phyloP scores from a whole-genome alignment of 2,113 vertebrate genomes.

The Leuciscus idus region DNA sequence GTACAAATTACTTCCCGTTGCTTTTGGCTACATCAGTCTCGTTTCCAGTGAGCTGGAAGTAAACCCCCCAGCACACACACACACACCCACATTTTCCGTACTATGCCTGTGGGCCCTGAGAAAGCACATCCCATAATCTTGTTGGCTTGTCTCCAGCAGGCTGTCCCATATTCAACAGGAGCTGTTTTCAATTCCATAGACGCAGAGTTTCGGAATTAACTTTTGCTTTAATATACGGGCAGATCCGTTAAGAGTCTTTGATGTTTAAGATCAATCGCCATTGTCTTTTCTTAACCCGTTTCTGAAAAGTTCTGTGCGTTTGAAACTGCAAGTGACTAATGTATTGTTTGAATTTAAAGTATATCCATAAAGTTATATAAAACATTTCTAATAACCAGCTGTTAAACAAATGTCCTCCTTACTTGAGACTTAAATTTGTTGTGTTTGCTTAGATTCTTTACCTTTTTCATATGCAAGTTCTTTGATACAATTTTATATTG shows the following conservation, averaged over 20 bases:
- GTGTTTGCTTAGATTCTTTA: not conserved
- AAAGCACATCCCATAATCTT: constrained; percentile 55
- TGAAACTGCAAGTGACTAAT: not conserved
- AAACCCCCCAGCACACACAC: not conserved
- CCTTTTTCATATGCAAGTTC: not conserved
- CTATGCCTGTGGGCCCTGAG: constrained; percentile 47
- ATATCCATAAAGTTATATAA: not conserved
- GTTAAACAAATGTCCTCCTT: not conserved
- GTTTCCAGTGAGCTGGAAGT: constrained; percentile 58
- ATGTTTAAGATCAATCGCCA: constrained; percentile 29
- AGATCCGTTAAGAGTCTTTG: constrained; percentile 12
- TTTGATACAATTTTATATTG: not conserved
- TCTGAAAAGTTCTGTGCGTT: not conserved
- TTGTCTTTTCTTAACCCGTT: not conserved
- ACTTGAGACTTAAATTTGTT: not conserved
- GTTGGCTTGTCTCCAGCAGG: constrained; percentile 48
- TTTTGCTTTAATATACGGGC: not conserved
- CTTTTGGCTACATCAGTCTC: constrained; percentile 55
- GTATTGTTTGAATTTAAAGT: not conserved
- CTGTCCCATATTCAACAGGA: constrained; percentile 47
- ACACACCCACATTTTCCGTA: constrained; percentile 9
- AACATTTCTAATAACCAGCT: not conserved
- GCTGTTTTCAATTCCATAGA: constrained; percentile 42
- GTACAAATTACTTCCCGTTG: constrained; percentile 61
- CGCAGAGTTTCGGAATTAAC: constrained; percentile 28